These are phyloP conservation scores for Oryzias melastigma DNA, from an alignment of 2,113 vertebrate genomes.

Conservation along the genomic window DNA sequence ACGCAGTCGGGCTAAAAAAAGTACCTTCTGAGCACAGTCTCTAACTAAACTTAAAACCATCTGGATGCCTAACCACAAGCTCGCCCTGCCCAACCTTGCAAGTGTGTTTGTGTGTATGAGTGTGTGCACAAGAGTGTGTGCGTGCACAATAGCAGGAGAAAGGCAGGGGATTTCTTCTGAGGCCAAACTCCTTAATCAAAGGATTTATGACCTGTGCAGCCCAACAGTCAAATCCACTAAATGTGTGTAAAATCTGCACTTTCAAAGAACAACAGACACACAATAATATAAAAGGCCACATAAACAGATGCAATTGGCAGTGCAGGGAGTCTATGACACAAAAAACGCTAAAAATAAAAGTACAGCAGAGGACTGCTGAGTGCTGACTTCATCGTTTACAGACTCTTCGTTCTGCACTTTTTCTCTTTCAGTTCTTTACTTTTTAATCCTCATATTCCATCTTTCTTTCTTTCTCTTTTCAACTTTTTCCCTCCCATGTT, in stretches of 20 bases:
- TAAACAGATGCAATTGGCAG: slow-evolving; percentile 31
- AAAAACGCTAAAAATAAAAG: slow-evolving; percentile 9
- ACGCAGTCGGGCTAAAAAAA: slow-evolving; percentile 48
- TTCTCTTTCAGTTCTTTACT: slow-evolving; percentile 1
- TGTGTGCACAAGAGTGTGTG: slow-evolving; percentile 22
- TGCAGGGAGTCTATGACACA: slow-evolving; percentile 39
- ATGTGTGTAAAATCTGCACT: slow-evolving; percentile 52
- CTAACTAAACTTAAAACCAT: slow-evolving; percentile 75
- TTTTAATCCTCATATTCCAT: slow-evolving; percentile 32
- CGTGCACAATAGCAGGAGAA: slow-evolving; percentile 5
- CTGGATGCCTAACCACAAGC: slow-evolving; percentile 66
- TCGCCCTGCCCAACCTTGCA: slow-evolving; percentile 60
- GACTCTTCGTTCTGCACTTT: slow-evolving; percentile 38
- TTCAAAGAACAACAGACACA: slow-evolving; percentile 17
- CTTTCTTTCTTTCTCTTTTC: slow-evolving; percentile 10
- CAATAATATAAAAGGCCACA: slow-evolving; percentile 29
- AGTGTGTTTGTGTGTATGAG: slow-evolving; percentile 33
- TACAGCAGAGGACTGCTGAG: slow-evolving; percentile 34
- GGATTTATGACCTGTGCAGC: slow-evolving; percentile 64
- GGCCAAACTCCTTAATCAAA: slow-evolving; percentile 64
- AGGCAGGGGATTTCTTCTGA: slow-evolving; percentile 27
- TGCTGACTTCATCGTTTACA: slow-evolving; percentile 60
- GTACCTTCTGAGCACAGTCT: slow-evolving; percentile 63
- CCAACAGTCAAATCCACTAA: slow-evolving; percentile 68
- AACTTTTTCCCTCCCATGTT: background rate